A percentile compares a stretch with the other conserved stretches of the same genome.
These are phyloP conservation scores for Agrochola litura DNA, from an alignment of 2,888 invertebrate genomes.

Conservation along the genomic window DNA sequence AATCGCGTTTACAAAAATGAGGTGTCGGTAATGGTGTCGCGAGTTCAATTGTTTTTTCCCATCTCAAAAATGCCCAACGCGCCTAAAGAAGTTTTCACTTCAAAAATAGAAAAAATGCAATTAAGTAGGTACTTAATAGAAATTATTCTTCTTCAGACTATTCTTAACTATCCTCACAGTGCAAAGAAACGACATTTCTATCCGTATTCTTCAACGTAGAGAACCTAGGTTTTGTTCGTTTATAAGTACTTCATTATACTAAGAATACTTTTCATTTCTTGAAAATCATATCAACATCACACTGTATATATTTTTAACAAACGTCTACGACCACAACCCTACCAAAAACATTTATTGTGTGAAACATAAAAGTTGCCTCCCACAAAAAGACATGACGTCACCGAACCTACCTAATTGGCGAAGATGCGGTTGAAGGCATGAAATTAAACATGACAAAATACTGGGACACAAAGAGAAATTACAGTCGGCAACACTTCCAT, in stretches of 20 bases:
- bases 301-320: background rate
- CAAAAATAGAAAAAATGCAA: background rate
- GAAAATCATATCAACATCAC: background rate
- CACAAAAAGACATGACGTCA: slow-evolving; percentile 42
- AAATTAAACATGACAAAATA: slow-evolving; percentile 86
- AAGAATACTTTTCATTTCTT: background rate
- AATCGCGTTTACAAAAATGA: too few species aligned
- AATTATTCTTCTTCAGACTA: background rate
- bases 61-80: too few species aligned
- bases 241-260: background rate
- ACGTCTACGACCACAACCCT: background rate
- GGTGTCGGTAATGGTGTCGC: too few species aligned
- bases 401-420: slow-evolving; percentile 75
- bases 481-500: slow-evolving; percentile 76
- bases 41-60: too few species aligned
- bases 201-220: background rate
- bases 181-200: background rate
- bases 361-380: background rate
- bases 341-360: slow-evolving; percentile 22
- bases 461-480: slow-evolving; percentile 82
- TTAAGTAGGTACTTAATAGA: background rate
- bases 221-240: background rate
- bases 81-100: too few species aligned
- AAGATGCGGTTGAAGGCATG: slow-evolving; percentile 77
- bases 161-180: too few species aligned